Percentiles rank a stretch among this genome's conserved stretches.
Conservation (phyloP, 2,888 invertebrate genomes). For the Hemistola chrysoprasaria region DNA sequence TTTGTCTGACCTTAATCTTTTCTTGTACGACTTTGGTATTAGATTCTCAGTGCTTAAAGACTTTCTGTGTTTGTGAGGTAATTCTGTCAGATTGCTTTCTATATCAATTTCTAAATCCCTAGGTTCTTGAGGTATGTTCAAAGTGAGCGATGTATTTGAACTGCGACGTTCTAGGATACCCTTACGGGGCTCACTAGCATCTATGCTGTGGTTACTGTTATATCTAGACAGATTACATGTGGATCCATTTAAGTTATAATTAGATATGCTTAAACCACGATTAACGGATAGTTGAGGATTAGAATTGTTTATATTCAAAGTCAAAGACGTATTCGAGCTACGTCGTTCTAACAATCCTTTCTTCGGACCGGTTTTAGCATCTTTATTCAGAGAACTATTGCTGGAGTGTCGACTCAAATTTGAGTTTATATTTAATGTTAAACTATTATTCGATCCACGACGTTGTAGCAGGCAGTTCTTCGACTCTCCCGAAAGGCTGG, state of each 20-base stretch:
- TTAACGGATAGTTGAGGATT: conserved; percentile 74
- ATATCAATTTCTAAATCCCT: conserved; percentile 73
- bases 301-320: conserved; percentile 85
- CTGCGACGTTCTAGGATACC: conserved; percentile 89
- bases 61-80: conserved; percentile 74
- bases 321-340: conserved; percentile 95
- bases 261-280: conserved; percentile 72
- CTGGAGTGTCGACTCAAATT: conserved; percentile 80
- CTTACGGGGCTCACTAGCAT: conserved; percentile 70
- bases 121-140: conserved; percentile 77
- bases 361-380: conserved; percentile 65
- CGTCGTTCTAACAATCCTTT: conserved; percentile 91
- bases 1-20: conserved; percentile 56
- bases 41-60: conserved; percentile 84
- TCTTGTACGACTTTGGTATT: conserved; percentile 74
- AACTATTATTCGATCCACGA: conserved; percentile 92
- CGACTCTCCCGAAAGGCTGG: conserved; percentile 62
- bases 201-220: conserved; percentile 75
- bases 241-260: conserved; percentile 77
- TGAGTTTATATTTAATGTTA: conserved; percentile 88
- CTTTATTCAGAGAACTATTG: conserved; percentile 79
- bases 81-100: conserved; percentile 59
- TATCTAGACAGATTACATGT: conserved; percentile 74
- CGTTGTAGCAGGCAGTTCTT: conserved; percentile 88
- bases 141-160: conserved; percentile 91